Conservation (phyloP, 64 coral and sea anemone genomes). For the Cladopsammia gracilis region DNA sequence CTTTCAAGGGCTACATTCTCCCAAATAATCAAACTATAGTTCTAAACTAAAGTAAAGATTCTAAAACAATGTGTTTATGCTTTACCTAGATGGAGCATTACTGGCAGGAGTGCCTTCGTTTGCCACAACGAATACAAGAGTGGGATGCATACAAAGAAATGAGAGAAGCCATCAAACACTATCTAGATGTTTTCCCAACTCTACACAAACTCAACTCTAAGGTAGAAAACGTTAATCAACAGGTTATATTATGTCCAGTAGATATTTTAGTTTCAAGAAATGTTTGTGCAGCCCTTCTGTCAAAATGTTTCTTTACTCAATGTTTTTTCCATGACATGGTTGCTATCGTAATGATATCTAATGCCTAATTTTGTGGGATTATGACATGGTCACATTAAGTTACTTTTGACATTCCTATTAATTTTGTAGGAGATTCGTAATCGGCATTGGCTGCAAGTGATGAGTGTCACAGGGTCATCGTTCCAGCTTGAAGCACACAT, state of each 20-base stretch:
- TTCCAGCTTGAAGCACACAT: constrained; percentile 99
- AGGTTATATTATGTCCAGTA: neutral
- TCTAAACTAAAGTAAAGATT: too few relatives aligned
- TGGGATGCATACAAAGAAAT: constrained; percentile 99
- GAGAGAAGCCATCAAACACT: constrained; percentile 86
- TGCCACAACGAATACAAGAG: constrained; percentile 92
- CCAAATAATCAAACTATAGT: too few relatives aligned
- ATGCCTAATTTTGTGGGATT: too few relatives aligned
- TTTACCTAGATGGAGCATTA: constrained; percentile 93
- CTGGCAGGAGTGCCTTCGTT: constrained; percentile 90
- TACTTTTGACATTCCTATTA: neutral
- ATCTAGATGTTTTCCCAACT: constrained; percentile 93
- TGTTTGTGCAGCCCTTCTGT: too few relatives aligned
- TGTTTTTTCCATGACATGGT: too few relatives aligned
- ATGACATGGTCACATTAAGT: neutral
- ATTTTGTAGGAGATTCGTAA: constrained; percentile 96
- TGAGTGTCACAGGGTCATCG: constrained; percentile 98
- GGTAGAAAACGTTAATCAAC: constrained; percentile 22
- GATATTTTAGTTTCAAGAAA: too few relatives aligned
- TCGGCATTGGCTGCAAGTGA: constrained; percentile 98
- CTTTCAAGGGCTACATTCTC: too few relatives aligned
- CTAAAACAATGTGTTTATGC: neutral
- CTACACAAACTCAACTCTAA: constrained; percentile 96
- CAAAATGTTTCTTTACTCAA: too few relatives aligned
- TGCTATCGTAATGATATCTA: too few relatives aligned